phyloP scores from a whole-genome alignment of 2,797 vertebrate genomes.

The Rhinogobio ventralis region DNA sequence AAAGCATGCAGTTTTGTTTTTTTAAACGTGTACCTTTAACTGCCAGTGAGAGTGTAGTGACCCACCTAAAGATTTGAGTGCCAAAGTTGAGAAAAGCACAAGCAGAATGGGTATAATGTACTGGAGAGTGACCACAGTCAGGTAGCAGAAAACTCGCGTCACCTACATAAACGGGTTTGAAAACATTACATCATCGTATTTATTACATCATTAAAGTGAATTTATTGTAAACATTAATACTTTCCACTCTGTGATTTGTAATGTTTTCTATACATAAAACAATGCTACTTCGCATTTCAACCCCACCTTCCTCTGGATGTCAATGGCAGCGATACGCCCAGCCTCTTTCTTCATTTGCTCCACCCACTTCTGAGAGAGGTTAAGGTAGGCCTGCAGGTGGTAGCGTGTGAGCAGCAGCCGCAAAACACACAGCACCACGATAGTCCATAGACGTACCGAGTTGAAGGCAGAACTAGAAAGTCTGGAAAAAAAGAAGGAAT shows the following conservation, averaged over 20 bases:
- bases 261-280: background rate
- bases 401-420: constrained; percentile 82
- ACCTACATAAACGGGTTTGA: constrained; percentile 75
- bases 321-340: constrained; percentile 86
- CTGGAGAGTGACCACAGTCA: constrained; percentile 91
- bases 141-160: constrained; percentile 91
- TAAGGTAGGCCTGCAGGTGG: constrained; percentile 95
- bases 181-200: background rate
- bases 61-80: constrained; percentile 91
- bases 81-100: constrained; percentile 86
- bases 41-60: background rate
- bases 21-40: background rate
- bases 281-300: background rate
- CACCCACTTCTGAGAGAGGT: constrained; percentile 89
- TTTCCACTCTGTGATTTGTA: background rate
- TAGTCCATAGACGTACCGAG: constrained; percentile 85
- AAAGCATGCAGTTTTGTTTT: background rate
- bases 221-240: background rate
- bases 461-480: constrained; percentile 84
- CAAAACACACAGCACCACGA: constrained; percentile 83
- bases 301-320: constrained; percentile 91
- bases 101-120: constrained; percentile 90
- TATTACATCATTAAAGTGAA: background rate
- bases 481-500: constrained; percentile 67
- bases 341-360: constrained; percentile 90